A percentile compares a stretch with the other conserved stretches of the same genome.
Conservation (phyloP, 2,888 invertebrate species). For the Drosophila suboccidentalis region DNA sequence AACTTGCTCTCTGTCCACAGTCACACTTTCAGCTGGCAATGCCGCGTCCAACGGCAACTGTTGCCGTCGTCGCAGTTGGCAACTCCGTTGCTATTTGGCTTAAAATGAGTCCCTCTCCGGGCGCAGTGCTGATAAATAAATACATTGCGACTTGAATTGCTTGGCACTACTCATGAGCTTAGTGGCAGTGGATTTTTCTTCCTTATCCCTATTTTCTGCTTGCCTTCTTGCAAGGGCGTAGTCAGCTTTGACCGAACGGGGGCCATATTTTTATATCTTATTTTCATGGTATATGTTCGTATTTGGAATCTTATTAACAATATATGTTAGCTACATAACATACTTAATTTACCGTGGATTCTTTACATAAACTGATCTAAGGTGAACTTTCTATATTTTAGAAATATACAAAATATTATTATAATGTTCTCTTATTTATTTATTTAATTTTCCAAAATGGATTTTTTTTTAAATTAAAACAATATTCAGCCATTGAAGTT, state of each 20-base stretch:
- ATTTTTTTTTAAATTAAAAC: too few species aligned
- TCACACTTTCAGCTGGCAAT: slow-evolving; percentile 20
- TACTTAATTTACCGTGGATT: too few species aligned
- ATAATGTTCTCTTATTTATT: too few species aligned
- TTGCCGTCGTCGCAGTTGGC: slow-evolving; percentile 29
- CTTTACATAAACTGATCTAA: too few species aligned
- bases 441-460: too few species aligned
- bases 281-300: too few species aligned
- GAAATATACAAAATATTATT: too few species aligned
- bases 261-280: too few species aligned
- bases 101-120: slow-evolving; percentile 1
- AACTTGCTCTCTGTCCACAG: not conserved
- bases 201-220: not conserved
- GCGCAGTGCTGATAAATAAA: slow-evolving; percentile 41
- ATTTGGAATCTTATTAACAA: too few species aligned
- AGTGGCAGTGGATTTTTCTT: slow-evolving; percentile 12
- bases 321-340: too few species aligned
- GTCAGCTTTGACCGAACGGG: not conserved
- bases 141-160: slow-evolving; percentile 45
- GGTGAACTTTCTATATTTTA: too few species aligned
- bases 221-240: not conserved
- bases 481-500: too few species aligned
- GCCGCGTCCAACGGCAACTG: slow-evolving; percentile 15
- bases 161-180: slow-evolving; percentile 28
- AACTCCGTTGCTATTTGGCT: slow-evolving; percentile 18